Conservation (phyloP, 2,888 invertebrate species). For the Trilocha varians region DNA sequence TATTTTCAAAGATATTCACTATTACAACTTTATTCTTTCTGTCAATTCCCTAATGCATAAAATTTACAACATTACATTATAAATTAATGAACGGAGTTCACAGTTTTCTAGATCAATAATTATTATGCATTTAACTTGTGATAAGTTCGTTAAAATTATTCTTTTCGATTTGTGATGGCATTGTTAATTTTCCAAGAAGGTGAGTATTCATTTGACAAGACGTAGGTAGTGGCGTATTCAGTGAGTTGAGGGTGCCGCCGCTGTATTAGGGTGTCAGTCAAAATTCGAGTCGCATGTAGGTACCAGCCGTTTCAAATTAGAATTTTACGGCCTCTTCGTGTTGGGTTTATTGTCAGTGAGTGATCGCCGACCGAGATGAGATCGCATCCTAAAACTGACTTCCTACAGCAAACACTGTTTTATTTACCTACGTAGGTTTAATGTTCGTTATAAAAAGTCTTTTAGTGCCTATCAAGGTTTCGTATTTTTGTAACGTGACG, state of each 20-base stretch:
- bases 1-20: too few relatives aligned
- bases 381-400: conserved; percentile 67
- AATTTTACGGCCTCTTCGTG: conserved; percentile 70
- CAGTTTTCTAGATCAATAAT: background rate
- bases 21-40: too few relatives aligned
- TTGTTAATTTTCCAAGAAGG: conserved; percentile 19
- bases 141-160: background rate
- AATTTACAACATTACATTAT: too few relatives aligned
- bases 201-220: conserved; percentile 7
- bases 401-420: conserved; percentile 59
- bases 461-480: conserved; percentile 1
- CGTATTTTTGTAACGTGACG: background rate
- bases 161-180: conserved; percentile 5
- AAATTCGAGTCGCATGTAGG: conserved; percentile 23
- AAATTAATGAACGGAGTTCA: too few relatives aligned
- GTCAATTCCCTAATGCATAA: too few relatives aligned
- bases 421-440: conserved; percentile 42
- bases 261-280: conserved; percentile 21
- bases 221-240: conserved; percentile 10
- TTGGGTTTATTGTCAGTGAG: conserved; percentile 67
- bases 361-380: conserved; percentile 66
- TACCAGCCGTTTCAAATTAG: conserved; percentile 55
- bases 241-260: conserved; percentile 17
- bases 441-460: conserved; percentile 53
- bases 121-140: background rate